A percentile compares a stretch with the other conserved stretches of the same genome.
These are phyloP conservation scores for Caenorhabditis sp. DNA, from an alignment of 2,888 invertebrate species.

Conservation along the genomic window DNA sequence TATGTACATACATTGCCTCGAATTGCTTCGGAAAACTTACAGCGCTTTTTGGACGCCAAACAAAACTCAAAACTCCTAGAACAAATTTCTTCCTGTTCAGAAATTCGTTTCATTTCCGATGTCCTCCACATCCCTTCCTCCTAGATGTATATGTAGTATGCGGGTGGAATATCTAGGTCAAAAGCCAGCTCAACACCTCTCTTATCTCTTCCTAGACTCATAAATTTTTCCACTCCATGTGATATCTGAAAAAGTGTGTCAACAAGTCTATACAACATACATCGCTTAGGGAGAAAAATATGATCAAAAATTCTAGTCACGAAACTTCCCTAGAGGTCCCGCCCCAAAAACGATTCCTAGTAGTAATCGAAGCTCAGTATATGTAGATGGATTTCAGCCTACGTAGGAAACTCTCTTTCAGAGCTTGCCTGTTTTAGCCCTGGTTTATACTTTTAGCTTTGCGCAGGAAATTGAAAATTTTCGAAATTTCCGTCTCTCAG, in stretches of 20 bases:
- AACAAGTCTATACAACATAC: constrained; percentile 15
- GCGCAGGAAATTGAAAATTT: not conserved
- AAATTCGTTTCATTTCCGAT: not conserved
- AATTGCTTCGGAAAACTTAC: too few relatives aligned
- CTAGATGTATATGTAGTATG: too few relatives aligned
- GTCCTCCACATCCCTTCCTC: not conserved
- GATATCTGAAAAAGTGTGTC: not conserved
- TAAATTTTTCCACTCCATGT: constrained; percentile 20
- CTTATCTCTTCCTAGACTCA: constrained; percentile 16
- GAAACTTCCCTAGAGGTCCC: constrained; percentile 35
- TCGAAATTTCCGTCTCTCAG: constrained; percentile 36
- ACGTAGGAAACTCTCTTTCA: not conserved
- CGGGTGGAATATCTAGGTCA: constrained; percentile 35
- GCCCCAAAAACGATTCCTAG: not conserved
- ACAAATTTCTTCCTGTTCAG: not conserved
- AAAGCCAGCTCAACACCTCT: not conserved
- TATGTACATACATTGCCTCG: too few relatives aligned
- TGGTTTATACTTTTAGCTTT: too few relatives aligned
- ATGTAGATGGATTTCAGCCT: not conserved
- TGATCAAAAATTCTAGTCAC: constrained; percentile 45
- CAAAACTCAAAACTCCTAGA: too few relatives aligned
- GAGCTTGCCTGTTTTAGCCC: too few relatives aligned
- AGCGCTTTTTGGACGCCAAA: too few relatives aligned
- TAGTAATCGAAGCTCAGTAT: constrained; percentile 23
- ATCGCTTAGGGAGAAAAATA: not conserved